Evolutionary conservation across 2,888 invertebrate species (phyloP), one percentile per base, ranked within the genome.

Genomic region (Pogonocherus hispidulus): DNA sequence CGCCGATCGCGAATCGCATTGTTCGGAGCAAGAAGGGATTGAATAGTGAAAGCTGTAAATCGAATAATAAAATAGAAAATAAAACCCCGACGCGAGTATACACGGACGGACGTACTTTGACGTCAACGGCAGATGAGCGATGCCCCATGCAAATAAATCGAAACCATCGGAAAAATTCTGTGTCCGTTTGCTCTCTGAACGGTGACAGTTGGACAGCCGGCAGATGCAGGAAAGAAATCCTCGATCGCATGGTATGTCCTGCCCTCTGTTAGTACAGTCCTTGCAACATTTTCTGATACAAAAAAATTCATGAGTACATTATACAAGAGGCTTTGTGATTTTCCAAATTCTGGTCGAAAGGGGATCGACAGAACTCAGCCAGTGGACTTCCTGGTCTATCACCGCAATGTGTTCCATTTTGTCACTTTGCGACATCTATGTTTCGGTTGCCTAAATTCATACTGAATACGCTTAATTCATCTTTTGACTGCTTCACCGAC

Each of bases 131-230:
- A 73, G 74, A 73, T 74, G 71, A 70, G 66, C 70, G 70, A 70
- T 73, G 65, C 64, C 47, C 69, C 35, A 65, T 74, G 72, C 66
- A 71, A 73, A 75, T 75, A 73, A 72, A 73, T 75, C 71, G 72
- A 69, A 63, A n/a, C 64, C 54, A 62, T 71, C 63, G 67, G 65
- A 65, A 73, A 69, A 63, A n/a, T n/a, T n/a, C n/a, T n/a, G n/a
- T n/a, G 72, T 65, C 70, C 63, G 63, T 60, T 69, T 60, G 64
- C 70, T 64, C 60, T 72, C 63, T 69, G 65, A 69, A 69, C 66
- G 67, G 68, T 72, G 70, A 72, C 72, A 73, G 73, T 67, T 67
- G 62, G 76, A 75, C 75, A 77, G 76, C 70, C 77, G 75, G 76
- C 75, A 77, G 77, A 75, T 77, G 78, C 68, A 73, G 66, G 70